phyloP scores from a whole-genome alignment of 2,113 vertebrate species.

The Otocyon megalotis region DNA sequence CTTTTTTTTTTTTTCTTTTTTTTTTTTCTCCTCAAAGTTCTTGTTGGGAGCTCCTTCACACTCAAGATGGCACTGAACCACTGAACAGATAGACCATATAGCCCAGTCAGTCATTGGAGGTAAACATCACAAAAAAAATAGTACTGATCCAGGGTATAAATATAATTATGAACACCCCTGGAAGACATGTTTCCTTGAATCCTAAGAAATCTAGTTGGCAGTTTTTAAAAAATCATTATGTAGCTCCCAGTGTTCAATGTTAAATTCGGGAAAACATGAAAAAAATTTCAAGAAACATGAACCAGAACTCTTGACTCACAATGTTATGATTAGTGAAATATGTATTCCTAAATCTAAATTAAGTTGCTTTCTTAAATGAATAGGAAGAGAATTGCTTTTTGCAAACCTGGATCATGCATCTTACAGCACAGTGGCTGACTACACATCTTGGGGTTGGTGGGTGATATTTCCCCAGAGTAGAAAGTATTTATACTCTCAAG shows the following conservation, averaged over 20 bases:
- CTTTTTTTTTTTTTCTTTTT: too few relatives aligned
- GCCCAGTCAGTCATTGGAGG: neutral
- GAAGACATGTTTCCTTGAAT: neutral
- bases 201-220: neutral
- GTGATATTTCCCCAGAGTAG: neutral
- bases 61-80: neutral
- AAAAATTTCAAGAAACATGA: neutral
- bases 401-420: neutral
- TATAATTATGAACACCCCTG: neutral
- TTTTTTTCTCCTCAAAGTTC: neutral
- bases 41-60: neutral
- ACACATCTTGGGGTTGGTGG: neutral
- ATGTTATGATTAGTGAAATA: neutral
- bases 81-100: neutral
- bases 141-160: neutral
- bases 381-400: neutral
- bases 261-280: constrained; percentile 35
- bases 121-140: neutral
- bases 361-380: neutral
- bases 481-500: constrained; percentile 5
- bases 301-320: neutral
- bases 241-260: neutral
- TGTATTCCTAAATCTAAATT: constrained; percentile 50
- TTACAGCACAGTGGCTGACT: neutral
- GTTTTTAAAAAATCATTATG: neutral